Percentiles rank a stretch among this genome's conserved stretches.
phyloP scores from a whole-genome alignment of 2,113 vertebrate species.

The Alaudala cheleensis region DNA sequence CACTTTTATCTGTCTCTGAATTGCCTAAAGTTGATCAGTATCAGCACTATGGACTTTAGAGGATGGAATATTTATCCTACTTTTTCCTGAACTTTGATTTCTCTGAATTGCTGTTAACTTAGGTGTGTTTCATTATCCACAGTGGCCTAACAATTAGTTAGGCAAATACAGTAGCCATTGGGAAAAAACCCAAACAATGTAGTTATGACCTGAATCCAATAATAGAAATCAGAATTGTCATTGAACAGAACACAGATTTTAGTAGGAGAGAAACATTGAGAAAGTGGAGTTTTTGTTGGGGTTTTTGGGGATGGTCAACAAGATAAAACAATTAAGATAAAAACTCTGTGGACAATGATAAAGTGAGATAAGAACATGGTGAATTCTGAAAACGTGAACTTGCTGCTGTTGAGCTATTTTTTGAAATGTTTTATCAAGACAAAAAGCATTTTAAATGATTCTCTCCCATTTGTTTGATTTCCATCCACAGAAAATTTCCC shows the following conservation, averaged over 20 bases:
- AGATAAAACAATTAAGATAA: not conserved
- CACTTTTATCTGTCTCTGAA: not conserved
- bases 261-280: not conserved
- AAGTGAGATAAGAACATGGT: not conserved
- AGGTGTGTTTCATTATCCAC: not conserved
- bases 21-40: not conserved
- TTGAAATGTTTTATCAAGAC: not conserved
- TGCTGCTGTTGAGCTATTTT: not conserved
- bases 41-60: not conserved
- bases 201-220: not conserved
- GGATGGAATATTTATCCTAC: not conserved
- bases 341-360: not conserved
- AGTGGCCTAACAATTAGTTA: not conserved
- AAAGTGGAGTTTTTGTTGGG: not conserved
- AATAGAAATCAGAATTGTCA: not conserved
- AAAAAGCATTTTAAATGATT: not conserved
- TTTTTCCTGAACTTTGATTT: not conserved
- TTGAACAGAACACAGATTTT: not conserved
- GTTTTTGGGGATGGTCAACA: not conserved
- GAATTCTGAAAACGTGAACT: not conserved
- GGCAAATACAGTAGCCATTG: not conserved
- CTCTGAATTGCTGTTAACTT: not conserved
- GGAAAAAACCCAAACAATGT: not conserved
- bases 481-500: conserved; percentile 76
- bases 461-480: not conserved